Evolutionary conservation across 2,113 vertebrate genomes (phyloP), one percentile per base, ranked within the genome.

Genomic region (Galemys pyrenaicus): DNA sequence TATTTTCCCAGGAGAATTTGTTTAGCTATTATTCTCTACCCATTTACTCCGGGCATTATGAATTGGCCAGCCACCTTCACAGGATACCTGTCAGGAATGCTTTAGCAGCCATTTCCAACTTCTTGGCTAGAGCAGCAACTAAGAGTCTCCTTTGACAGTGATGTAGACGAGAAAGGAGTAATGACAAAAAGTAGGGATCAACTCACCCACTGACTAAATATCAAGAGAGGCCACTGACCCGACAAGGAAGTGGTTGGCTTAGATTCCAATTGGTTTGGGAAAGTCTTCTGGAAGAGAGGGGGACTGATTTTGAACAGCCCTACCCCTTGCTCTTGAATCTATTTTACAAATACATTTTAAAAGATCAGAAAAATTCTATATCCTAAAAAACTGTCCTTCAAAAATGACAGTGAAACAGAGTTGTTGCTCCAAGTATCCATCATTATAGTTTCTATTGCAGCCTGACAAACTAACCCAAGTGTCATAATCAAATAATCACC

Each of bases 151-250:
- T 30, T 58, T 77, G 60, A 30, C 35, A 30, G 4, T 32, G 35
- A 26, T 67, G 2, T 26, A n/a, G 35, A 64, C 9, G 16, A 64
- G 44, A 26, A 73, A 32, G 7, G 30, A 9, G 11, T 3, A 30
- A 24, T 19, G 54, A 2, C 0, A 41, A 22, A 30, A 30, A 17
- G 6, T 13, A 28, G 37, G 64, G 13, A 71, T 49, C 51, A 62
- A n/a, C 10, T 6, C 6, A 0, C 10, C 35, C 6, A 13, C 22
- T 3, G 6, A 16, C 6, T 51, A 24, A 56, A 41, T 49, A 24
- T 24, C 51, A 30, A 7, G 19, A 16, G 16, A 20, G n/a, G 28
- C n/a, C 35, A 39, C 19, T 26, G 35, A 51, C 13, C 11, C 35
- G 32, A 9, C 9, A 28, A 16, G 3, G 13, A 51, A n/a, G 49